A percentile compares a stretch with the other conserved stretches of the same genome.
phyloP scores from a whole-genome alignment of 1,140 invertebrate genomes.

The Lutraria rhynchaena region DNA sequence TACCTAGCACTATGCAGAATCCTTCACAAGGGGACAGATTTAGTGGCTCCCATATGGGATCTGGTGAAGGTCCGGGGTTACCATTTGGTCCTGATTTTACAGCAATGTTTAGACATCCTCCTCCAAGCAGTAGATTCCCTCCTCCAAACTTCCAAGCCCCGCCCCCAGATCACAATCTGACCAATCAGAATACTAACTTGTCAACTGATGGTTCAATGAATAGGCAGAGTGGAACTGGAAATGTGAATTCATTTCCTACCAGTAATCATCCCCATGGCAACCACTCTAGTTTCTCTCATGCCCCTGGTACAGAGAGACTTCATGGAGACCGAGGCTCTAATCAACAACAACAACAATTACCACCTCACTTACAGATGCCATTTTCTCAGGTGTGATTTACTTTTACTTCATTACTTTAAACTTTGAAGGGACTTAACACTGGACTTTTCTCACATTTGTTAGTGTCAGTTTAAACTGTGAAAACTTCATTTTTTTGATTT shows the following conservation, averaged over 20 bases:
- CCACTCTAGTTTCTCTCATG: slow-evolving; percentile 42
- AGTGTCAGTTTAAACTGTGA: no score
- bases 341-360: not conserved
- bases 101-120: slow-evolving; percentile 53
- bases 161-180: slow-evolving; percentile 23
- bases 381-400: slow-evolving; percentile 26
- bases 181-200: slow-evolving; percentile 14
- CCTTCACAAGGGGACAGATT: slow-evolving; percentile 5
- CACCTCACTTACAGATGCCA: slow-evolving; percentile 27
- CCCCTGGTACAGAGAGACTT: slow-evolving; percentile 41
- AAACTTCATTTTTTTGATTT: no score
- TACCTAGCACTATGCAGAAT: slow-evolving; percentile 24
- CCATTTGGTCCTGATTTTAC: slow-evolving; percentile 40
- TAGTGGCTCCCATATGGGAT: not conserved
- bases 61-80: slow-evolving; percentile 2
- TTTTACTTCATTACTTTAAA: no score
- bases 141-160: slow-evolving; percentile 27
- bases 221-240: not conserved
- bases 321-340: slow-evolving; percentile 20
- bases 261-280: slow-evolving; percentile 15
- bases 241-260: not conserved
- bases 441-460: no score
- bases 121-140: slow-evolving; percentile 40
- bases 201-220: not conserved
- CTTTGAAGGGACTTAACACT: no score